Conservation (phyloP, 92 coral and sea anemone genomes). For the Zoanthus solanderi region DNA sequence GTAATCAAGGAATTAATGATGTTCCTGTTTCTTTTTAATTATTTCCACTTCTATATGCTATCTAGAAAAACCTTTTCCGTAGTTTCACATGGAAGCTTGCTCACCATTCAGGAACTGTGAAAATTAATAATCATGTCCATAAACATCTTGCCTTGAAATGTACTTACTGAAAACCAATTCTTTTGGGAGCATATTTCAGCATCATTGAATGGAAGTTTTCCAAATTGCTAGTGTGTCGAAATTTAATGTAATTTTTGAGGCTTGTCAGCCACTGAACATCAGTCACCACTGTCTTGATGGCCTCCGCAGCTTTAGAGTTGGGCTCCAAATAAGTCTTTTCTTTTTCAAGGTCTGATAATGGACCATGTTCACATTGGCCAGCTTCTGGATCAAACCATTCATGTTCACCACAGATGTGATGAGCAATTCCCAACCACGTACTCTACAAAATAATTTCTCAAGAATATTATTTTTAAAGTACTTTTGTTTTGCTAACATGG, state of each 20-base stretch:
- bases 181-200: slow-evolving; percentile 18
- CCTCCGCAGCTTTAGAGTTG: slow-evolving; percentile 6
- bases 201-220: slow-evolving; percentile 22
- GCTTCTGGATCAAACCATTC: slow-evolving; percentile 30
- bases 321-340: neutral
- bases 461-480: neutral
- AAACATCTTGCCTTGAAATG: neutral
- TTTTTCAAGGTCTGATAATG: neutral
- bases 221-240: neutral
- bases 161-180: slow-evolving; percentile 23
- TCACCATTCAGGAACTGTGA: slow-evolving; percentile 6
- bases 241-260: neutral
- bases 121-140: neutral
- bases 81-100: neutral
- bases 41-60: too few species aligned
- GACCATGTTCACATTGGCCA: neutral
- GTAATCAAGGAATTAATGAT: too few species aligned
- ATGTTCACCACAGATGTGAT: slow-evolving; percentile 15
- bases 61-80: neutral
- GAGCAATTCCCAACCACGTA: slow-evolving; percentile 4
- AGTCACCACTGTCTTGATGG: slow-evolving; percentile 4
- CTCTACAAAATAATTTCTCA: neutral
- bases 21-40: too few species aligned
- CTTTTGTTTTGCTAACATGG: neutral
- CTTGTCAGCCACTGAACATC: slow-evolving; percentile 16